phyloP scores from a whole-genome alignment of 2,113 vertebrate genomes.

The Theropithecus gelada region DNA sequence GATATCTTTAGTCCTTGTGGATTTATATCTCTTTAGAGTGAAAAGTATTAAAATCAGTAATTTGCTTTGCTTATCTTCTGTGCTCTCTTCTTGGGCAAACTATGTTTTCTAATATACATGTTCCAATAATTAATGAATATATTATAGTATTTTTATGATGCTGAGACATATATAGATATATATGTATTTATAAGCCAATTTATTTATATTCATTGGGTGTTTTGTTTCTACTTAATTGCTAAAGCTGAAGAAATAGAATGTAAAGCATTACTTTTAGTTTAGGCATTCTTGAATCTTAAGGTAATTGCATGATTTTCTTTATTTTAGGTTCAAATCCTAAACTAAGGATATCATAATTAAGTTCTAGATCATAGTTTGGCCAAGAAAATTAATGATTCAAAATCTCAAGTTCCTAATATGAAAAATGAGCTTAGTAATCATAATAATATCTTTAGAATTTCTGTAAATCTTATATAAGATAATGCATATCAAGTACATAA shows the following conservation, averaged over 20 bases:
- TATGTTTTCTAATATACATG: neutral
- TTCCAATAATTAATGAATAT: neutral
- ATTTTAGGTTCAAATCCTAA: neutral
- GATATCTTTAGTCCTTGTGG: neutral
- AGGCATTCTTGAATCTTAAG: neutral
- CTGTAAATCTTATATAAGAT: neutral
- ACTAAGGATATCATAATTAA: neutral
- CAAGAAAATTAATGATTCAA: neutral
- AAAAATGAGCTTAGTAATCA: neutral
- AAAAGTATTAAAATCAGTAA: neutral
- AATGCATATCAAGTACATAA: neutral
- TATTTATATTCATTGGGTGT: neutral
- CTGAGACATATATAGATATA: neutral
- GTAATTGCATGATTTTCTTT: neutral
- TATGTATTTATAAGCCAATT: neutral
- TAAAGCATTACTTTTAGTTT: neutral
- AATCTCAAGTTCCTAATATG: neutral
- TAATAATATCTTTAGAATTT: neutral
- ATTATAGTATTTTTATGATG: neutral
- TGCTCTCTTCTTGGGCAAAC: neutral
- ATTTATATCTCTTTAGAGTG: neutral
- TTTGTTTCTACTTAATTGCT: neutral
- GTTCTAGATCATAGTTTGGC: neutral
- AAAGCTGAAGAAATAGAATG: neutral
- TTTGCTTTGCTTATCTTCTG: neutral